A percentile compares a stretch with the other conserved stretches of the same genome.
These are phyloP conservation scores for Lordiphosa andalusiaca DNA, from an alignment of 2,888 invertebrate species.

Conservation along the genomic window DNA sequence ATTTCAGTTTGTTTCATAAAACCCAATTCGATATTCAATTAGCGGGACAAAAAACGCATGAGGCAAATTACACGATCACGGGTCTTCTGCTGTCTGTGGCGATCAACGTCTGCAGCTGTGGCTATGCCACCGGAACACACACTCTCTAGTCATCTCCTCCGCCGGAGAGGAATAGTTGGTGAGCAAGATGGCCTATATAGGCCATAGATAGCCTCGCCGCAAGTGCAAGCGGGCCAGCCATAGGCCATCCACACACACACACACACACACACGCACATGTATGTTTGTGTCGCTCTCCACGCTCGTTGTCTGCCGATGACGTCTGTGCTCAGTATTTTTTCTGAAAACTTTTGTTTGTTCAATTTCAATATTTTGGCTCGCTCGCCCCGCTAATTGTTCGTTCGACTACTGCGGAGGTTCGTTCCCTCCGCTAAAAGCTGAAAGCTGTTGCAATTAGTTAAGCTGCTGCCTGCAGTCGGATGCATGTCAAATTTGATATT, in stretches of 20 bases:
- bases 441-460: slow-evolving; percentile 29
- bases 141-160: slow-evolving; percentile 34
- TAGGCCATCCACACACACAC: slow-evolving; percentile 11
- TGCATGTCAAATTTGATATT: slow-evolving; percentile 30
- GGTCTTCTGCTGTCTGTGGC: slow-evolving; percentile 65
- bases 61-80: slow-evolving; percentile 74
- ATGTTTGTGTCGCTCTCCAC: slow-evolving; percentile 15
- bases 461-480: slow-evolving; percentile 34
- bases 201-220: slow-evolving; percentile 21
- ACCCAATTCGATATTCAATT: slow-evolving; percentile 18
- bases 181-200: slow-evolving; percentile 54
- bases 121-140: slow-evolving; percentile 27
- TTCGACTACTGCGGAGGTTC: slow-evolving; percentile 7
- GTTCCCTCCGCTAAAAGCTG: slow-evolving; percentile 21
- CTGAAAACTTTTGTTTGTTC: slow-evolving; percentile 24
- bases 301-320: slow-evolving; percentile 24
- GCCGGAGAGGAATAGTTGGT: slow-evolving; percentile 24
- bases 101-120: slow-evolving; percentile 42
- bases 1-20: slow-evolving; percentile 60
- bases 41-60: slow-evolving; percentile 59
- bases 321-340: slow-evolving; percentile 21
- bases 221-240: slow-evolving; percentile 37
- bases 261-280: background rate
- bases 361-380: slow-evolving; percentile 52
- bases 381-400: slow-evolving; percentile 10